Evolutionary conservation across 2,113 vertebrate genomes (phyloP), one percentile per base, ranked within the genome.

Genomic region (Actenoides lindsayi): DNA sequence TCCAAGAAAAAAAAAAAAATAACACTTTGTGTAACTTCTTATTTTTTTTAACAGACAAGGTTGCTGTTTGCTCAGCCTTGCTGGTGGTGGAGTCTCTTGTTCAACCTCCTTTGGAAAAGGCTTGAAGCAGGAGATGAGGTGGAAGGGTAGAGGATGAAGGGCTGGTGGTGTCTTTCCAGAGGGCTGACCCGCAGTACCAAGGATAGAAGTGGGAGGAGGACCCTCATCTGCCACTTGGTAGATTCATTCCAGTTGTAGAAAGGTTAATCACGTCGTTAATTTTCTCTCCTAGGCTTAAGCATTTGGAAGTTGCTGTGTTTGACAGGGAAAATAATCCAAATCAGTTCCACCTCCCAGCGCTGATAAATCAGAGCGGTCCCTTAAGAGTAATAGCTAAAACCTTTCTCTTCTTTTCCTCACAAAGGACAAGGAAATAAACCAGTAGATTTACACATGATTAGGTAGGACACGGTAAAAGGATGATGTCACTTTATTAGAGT

Each of bases 1-100:
- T 90, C 46, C 18, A 56, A 86, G 64, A 86, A 90, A 96, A 93
- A 90, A 88, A n/a, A n/a, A n/a, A 90, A 96, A 93, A 90, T n/a
- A 92, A 78, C 56, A 13, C 41, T 68, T 42, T 4, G 18, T 67
- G 13, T 51, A 6, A 48, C 44, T 71, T 56, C 14, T 4, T 39
- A 19, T 54, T 73, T 35, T 35, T 60, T 46, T 19, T 19, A 65
- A 11, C 56, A 70, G 65, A 12, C 20, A 37, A 6, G 14, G 37
- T 35, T 70, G 27, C 16, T 53, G 8, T 24, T 90, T 65, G 21
- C 13, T 16, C 54, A 46, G 6, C 27, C 25, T 30, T 44, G 33
- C 21, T 73, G 63, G 8, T 65, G 53, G 30, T 14, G 0, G 2
- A 0, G 10, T 53, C n/a, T 62, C 14, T 60, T 35, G 35, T 42